Percentiles rank a stretch among this genome's conserved stretches.
Conservation (phyloP, 2,113 vertebrate species). For the Erpornis zantholeuca region DNA sequence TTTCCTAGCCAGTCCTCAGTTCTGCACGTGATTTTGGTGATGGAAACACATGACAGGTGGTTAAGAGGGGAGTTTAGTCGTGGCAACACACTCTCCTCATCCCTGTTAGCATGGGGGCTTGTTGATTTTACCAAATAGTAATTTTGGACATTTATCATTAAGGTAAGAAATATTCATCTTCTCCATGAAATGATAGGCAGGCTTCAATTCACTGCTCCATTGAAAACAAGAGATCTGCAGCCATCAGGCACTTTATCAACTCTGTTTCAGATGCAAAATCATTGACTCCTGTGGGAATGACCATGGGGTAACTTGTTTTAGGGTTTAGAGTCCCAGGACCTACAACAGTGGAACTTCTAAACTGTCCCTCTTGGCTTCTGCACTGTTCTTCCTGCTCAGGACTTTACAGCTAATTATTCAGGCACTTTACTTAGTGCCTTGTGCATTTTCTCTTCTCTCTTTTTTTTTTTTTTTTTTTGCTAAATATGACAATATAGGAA, state of each 20-base stretch:
- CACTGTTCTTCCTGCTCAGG: not conserved
- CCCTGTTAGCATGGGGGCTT: not conserved
- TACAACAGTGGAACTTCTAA: not conserved
- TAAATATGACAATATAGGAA: not conserved
- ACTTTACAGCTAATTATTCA: not conserved
- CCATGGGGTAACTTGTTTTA: not conserved
- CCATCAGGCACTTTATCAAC: not conserved
- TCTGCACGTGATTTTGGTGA: not conserved
- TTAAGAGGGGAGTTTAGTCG: not conserved
- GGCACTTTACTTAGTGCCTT: not conserved
- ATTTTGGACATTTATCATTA: not conserved
- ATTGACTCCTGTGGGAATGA: not conserved
- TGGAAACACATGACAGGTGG: not conserved
- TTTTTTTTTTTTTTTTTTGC: not conserved
- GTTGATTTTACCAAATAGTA: not conserved
- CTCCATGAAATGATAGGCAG: not conserved
- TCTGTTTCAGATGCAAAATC: fast-evolving
- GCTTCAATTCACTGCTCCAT: not conserved
- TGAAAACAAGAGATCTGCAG: not conserved
- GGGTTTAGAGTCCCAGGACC: not conserved
- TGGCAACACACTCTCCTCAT: not conserved
- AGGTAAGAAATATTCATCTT: not conserved
- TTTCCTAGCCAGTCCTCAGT: not conserved
- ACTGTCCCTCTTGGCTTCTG: not conserved
- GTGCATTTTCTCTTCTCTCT: not conserved